Percentiles rank a stretch among this genome's conserved stretches.
Evolutionary conservation across 2,113 vertebrate species (phyloP).

Genomic region (Solea solea): DNA sequence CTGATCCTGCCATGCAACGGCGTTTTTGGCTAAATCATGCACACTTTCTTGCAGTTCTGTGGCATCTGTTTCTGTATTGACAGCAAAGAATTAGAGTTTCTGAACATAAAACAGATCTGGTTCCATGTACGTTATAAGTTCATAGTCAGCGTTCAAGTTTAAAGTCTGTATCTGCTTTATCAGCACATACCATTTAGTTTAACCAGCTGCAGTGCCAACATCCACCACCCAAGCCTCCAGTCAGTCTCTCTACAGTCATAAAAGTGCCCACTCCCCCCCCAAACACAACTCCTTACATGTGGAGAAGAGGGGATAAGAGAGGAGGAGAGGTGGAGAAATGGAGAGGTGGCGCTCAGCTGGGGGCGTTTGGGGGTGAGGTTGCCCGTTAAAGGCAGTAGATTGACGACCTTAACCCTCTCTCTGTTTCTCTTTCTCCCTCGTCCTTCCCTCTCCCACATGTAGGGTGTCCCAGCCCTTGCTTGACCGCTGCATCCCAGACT

Average conservation of each 20-base stretch:
- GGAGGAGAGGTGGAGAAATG: conserved; percentile 75
- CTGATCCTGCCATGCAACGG: too few species aligned
- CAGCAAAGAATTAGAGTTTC: neutral
- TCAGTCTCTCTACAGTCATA: conserved; percentile 72
- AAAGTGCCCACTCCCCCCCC: conserved; percentile 22
- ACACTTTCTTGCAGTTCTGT: neutral
- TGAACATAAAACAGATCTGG: neutral
- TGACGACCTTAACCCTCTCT: conserved; percentile 83
- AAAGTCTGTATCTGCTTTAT: conserved; percentile 20
- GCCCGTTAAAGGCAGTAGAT: conserved; percentile 68
- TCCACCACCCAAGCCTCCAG: conserved; percentile 70
- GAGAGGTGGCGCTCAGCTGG: conserved; percentile 74
- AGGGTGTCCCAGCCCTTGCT: conserved; percentile 97
- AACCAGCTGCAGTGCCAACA: conserved; percentile 58
- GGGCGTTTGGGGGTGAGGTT: conserved; percentile 74
- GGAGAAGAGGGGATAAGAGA: conserved; percentile 42
- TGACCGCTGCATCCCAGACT: conserved; percentile 97
- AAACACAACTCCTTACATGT: conserved; percentile 54
- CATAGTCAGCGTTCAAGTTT: neutral
- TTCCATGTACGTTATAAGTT: conserved; percentile 1
- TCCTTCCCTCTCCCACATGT: conserved; percentile 57
- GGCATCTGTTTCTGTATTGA: neutral
- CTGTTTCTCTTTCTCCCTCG: conserved; percentile 71
- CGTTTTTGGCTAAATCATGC: neutral
- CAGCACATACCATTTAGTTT: conserved; percentile 18